These are phyloP conservation scores for Sinocyclocheilus rhinocerous DNA, from an alignment of 2,113 vertebrate species.

Conservation along the genomic window DNA sequence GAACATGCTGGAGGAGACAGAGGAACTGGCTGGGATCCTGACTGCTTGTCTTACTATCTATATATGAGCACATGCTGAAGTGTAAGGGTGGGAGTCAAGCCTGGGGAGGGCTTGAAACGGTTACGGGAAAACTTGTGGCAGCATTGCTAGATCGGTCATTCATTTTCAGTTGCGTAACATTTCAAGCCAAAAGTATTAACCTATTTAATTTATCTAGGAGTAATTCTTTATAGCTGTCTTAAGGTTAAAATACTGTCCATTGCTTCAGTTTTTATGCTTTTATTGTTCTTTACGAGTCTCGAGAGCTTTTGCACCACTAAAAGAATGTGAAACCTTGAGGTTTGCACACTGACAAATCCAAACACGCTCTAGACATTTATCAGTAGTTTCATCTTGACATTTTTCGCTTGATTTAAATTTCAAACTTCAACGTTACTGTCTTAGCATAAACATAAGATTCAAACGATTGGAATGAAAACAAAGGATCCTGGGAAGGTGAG, in stretches of 20 bases:
- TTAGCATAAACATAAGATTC: neutral
- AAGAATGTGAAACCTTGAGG: neutral
- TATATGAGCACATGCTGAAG: conserved; percentile 1
- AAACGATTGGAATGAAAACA: neutral
- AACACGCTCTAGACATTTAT: conserved; percentile 36
- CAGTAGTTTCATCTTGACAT: conserved; percentile 29
- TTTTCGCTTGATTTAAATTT: neutral
- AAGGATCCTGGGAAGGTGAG: neutral
- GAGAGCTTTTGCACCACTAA: neutral
- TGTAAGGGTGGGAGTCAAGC: neutral
- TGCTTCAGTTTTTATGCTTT: neutral
- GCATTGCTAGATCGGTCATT: neutral
- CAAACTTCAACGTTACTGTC: too few species aligned
- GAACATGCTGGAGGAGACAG: conserved; percentile 52
- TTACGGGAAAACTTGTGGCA: neutral
- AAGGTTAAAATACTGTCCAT: neutral
- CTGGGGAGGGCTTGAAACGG: conserved; percentile 30
- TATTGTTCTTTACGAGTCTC: neutral
- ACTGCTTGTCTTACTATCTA: conserved; percentile 1
- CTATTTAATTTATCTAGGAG: neutral
- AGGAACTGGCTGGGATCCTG: neutral
- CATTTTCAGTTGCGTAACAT: neutral
- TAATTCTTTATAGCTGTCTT: neutral
- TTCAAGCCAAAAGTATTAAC: neutral
- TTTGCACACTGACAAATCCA: conserved; percentile 32